Base-by-base conservation (phyloP, 53 echinoderm and acorn worm species). In the Hippasteria phrygiana region DNA sequence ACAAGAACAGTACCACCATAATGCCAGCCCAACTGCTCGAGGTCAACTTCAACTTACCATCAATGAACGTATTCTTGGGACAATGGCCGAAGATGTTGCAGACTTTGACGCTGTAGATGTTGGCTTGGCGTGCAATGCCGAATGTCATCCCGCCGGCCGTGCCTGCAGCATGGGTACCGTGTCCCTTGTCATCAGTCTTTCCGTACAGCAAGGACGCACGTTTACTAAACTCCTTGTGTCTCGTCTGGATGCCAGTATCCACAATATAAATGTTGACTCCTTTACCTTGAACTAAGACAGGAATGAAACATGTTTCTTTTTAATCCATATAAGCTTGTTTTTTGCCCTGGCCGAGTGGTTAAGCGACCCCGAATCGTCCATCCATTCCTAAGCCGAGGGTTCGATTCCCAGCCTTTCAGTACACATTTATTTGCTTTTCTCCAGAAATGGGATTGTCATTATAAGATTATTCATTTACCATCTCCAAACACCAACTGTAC, bases 251-350 rank as follows among this genome's bases (percentile, higher is more conserved):
- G 76, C 76, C 76, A 32, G 76, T 76, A 35, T 77, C 77, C 20
- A 77, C 36, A 17, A 77, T 42, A 36, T 77, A 77, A 34, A 77
- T 32, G 54, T 77, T 77, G 3, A 53, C 77, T 12, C 77, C 77
- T 8, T 54, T 29, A 11, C 77, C 77, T 42, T 54, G 77, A 53
- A 28, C 76, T 76, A 59, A n/a, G 72, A 40, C 24, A 36, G 9
- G 18, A 7, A 72, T 42, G 18, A 33, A 69, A 69, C 9, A 4
- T n/a, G 18, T 55, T 24, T n/a, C 18, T 5, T 55, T 4, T 14
- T 18, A n/a, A 55, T n/a, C 55, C 0, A 55, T 4, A 24, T 24
- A n/a, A n/a, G n/a, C n/a, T n/a, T n/a, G n/a, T n/a, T n/a, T n/a
- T n/a, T n/a, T n/a, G n/a, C n/a, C n/a, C n/a, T n/a, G n/a, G n/a